Base-by-base conservation (phyloP, 2,113 vertebrate genomes). In the Pedionomus torquatus region DNA sequence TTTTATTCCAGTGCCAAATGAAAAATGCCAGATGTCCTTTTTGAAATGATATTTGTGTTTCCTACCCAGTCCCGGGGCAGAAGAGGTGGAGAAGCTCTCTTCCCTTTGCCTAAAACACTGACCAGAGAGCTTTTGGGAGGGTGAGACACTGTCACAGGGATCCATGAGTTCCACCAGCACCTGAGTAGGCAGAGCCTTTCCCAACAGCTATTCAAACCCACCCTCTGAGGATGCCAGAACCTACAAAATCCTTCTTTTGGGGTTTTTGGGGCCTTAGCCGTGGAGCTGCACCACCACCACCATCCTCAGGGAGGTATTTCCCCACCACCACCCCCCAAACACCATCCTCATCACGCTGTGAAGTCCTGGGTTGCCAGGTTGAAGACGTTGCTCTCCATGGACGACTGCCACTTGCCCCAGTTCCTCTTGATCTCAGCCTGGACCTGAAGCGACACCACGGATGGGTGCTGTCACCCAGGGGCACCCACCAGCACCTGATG, bases 321-420 rank as follows among this genome's bases (percentile, higher is more conserved):
- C 24, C 33, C n/a, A 69, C 13, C 5, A 5, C 3, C 0, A 0
- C 31, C 2, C 33, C n/a, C 82, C 13, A 7, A 5, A 3, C 0
- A 0, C 31, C 2, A 1, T 8, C 35, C 83, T 8, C 2, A 0
- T 98, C 89, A 98, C 0, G 96, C 95, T 3, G 95, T 96, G 55
- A 95, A 98, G 64, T 98, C 97, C 71, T 98, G 98, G 3, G 96
- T 97, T 6, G 33, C 97, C 80, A 97, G 93, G 90, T 98, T 97
- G 75, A 98, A 96, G 41, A 88, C 83, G 4, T 96, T 98, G 65
- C 89, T 97, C 70, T 97, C 97, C 39, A 93, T 96, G 81, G 96
- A 94, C 0, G 93, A 94, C 30, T 95, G 74, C 86, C 93, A 98
- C 37, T 91, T 97, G 65, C 92, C 95, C 94, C 98, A 89, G 60